These are phyloP conservation scores for Cossypha niveicapilla DNA, from an alignment of 2,797 vertebrate genomes.

Conservation along the genomic window DNA sequence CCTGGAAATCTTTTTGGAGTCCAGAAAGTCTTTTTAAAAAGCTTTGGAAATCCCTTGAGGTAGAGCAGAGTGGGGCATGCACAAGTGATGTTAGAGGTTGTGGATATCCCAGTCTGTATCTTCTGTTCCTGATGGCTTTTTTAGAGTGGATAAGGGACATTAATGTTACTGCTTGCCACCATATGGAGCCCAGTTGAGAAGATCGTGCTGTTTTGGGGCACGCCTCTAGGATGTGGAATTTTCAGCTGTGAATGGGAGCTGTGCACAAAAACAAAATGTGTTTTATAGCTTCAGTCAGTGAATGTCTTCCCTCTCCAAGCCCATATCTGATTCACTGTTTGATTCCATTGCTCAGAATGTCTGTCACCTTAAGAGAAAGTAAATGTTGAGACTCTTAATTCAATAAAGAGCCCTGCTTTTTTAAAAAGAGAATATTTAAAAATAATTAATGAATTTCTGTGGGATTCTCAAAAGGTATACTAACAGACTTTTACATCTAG, in stretches of 20 bases:
- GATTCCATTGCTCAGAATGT: not conserved
- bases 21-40: not conserved
- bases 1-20: not conserved
- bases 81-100: not conserved
- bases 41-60: not conserved
- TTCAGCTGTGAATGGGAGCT: not conserved
- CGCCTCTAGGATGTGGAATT: not conserved
- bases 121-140: fast-evolving
- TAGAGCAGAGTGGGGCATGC: not conserved
- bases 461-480: not conserved
- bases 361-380: not conserved
- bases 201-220: not conserved
- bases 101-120: not conserved
- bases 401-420: not conserved
- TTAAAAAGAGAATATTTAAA: not conserved
- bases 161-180: not conserved
- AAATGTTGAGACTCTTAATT: not conserved
- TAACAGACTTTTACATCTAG: not conserved
- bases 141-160: not conserved
- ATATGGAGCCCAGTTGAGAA: not conserved
- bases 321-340: fast-evolving
- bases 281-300: not conserved
- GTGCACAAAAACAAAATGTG: not conserved
- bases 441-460: not conserved
- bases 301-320: not conserved